Percentiles rank a stretch among this genome's conserved stretches.
phyloP scores from a whole-genome alignment of 1,140 invertebrate species.

The Achatina immaculata region DNA sequence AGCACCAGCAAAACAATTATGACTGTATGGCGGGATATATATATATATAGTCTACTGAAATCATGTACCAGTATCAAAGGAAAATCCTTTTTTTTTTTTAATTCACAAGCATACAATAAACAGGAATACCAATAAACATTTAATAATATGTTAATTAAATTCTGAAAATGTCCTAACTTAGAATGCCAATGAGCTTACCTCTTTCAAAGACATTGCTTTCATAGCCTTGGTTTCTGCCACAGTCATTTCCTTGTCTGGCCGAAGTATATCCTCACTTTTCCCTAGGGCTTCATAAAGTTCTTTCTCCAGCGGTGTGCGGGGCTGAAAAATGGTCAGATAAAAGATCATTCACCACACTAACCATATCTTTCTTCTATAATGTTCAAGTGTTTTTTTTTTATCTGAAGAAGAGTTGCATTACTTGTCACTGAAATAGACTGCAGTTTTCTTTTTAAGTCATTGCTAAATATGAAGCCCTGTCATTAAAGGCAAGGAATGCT shows the following conservation, averaged over 20 bases:
- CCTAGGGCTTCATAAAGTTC: constrained; percentile 33
- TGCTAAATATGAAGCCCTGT: too few relatives aligned
- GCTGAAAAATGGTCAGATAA: constrained; percentile 11
- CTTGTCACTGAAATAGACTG: too few relatives aligned
- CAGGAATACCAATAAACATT: too few relatives aligned
- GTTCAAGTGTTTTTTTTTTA: background rate
- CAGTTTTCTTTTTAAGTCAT: too few relatives aligned
- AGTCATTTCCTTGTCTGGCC: constrained; percentile 9
- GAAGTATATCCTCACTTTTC: constrained; percentile 17
- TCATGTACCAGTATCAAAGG: too few relatives aligned
- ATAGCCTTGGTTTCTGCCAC: constrained; percentile 20
- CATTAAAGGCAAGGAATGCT: too few relatives aligned
- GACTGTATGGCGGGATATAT: too few relatives aligned
- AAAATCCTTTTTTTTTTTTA: too few relatives aligned
- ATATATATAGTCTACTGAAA: too few relatives aligned
- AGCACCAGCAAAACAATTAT: too few relatives aligned
- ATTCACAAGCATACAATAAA: too few relatives aligned
- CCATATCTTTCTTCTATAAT: background rate
- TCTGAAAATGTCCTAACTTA: background rate
- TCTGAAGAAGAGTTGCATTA: background rate
- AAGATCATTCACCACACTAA: background rate
- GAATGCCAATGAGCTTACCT: too few relatives aligned
- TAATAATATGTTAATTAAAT: background rate
- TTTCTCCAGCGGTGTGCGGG: constrained; percentile 27
- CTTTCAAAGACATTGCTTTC: constrained; percentile 37